Conservation (phyloP, 2,888 invertebrate genomes). For the Acanthacorydalis orientalis region DNA sequence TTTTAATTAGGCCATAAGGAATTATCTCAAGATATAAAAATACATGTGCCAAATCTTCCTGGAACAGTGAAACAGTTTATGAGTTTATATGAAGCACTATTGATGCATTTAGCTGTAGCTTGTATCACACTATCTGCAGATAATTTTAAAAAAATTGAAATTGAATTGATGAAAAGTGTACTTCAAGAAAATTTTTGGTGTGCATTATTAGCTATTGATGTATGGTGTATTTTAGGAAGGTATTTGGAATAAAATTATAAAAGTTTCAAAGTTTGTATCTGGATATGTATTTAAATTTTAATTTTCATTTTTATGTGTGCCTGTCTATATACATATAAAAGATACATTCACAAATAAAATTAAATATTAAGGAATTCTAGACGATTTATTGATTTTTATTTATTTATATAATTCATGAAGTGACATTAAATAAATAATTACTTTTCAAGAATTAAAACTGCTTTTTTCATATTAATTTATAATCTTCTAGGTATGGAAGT, state of each 20-base stretch:
- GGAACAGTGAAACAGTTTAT: background rate
- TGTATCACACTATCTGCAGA: constrained; percentile 11
- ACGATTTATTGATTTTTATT: too few species aligned
- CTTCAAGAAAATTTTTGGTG: constrained; percentile 15
- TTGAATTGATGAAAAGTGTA: constrained; percentile 14
- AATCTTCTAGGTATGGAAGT: constrained; percentile 3
- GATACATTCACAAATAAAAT: too few species aligned
- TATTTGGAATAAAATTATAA: constrained; percentile 8
- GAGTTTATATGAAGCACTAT: constrained; percentile 12
- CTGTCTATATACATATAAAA: too few species aligned
- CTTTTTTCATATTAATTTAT: too few species aligned
- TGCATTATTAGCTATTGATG: constrained; percentile 16
- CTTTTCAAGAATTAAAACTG: too few species aligned
- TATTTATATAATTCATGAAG: too few species aligned
- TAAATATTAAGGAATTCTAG: too few species aligned
- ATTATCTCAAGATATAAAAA: background rate
- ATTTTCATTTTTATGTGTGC: too few species aligned
- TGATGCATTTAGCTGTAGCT: constrained; percentile 12
- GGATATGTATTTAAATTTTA: too few species aligned
- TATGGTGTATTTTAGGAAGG: constrained; percentile 17
- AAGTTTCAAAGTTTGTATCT: too few species aligned
- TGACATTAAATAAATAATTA: too few species aligned
- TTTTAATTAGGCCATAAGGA: constrained; percentile 1
- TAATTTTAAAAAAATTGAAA: constrained; percentile 12
- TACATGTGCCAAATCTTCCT: background rate